These are phyloP conservation scores for Pollimyrus isidori DNA, from an alignment of 2,113 vertebrate genomes.

Conservation along the genomic window DNA sequence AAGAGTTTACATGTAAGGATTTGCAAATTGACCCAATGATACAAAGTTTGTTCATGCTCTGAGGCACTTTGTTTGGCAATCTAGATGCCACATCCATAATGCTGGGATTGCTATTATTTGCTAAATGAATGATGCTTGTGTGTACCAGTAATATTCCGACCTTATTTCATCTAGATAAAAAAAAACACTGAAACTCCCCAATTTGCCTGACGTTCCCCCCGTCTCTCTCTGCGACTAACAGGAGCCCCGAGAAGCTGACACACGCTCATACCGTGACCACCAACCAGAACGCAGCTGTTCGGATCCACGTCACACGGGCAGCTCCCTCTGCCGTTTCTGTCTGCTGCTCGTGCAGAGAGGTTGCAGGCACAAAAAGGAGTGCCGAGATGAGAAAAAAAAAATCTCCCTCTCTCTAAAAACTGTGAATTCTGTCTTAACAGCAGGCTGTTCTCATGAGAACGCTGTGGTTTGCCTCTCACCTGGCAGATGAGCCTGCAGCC, in stretches of 20 bases:
- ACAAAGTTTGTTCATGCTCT: not conserved
- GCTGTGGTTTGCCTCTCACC: slow-evolving; percentile 25
- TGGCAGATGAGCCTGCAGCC: slow-evolving; percentile 20
- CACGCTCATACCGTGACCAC: not conserved
- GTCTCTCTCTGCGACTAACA: not conserved
- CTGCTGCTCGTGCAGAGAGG: not conserved
- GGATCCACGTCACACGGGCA: not conserved
- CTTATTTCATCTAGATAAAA: not conserved
- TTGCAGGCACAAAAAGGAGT: not conserved
- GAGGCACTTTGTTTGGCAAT: not conserved
- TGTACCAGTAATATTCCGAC: not conserved
- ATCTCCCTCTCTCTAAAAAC: not conserved
- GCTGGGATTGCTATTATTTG: not conserved
- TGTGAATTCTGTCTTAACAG: not conserved
- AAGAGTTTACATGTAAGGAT: too few relatives aligned
- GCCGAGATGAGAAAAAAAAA: not conserved
- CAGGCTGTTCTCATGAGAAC: not conserved
- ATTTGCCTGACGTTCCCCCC: not conserved
- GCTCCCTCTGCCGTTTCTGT: not conserved
- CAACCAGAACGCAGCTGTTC: not conserved
- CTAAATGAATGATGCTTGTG: not conserved
- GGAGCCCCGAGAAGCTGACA: not conserved
- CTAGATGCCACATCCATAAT: not conserved
- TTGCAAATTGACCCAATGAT: not conserved
- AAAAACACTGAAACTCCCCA: not conserved